phyloP scores from a whole-genome alignment of 2,113 vertebrate species.

The Myotis brandtii region DNA sequence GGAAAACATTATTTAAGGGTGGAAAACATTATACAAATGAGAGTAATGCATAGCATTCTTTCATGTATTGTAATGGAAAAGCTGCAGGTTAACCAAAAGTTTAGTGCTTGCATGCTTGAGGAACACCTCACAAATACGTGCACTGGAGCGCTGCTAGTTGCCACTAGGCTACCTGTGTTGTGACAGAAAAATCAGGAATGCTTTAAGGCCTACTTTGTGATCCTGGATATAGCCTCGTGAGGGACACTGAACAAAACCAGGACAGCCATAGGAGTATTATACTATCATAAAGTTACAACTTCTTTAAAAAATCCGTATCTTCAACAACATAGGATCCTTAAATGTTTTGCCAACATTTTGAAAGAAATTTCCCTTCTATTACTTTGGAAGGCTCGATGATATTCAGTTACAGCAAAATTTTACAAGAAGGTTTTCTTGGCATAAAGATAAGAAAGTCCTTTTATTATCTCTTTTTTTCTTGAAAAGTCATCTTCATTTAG shows the following conservation, averaged over 20 bases:
- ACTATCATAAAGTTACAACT: neutral
- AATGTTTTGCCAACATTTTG: neutral
- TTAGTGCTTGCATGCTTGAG: neutral
- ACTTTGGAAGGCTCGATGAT: neutral
- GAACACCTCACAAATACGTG: neutral
- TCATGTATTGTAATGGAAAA: neutral
- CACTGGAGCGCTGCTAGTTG: neutral
- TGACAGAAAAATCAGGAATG: neutral
- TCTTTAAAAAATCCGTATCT: neutral
- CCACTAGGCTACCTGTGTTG: neutral
- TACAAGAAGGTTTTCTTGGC: conserved; percentile 25
- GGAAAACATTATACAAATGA: neutral
- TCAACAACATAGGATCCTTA: neutral
- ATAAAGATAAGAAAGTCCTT: conserved; percentile 51
- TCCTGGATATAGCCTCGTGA: neutral
- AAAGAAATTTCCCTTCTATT: neutral
- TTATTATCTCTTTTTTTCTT: conserved; percentile 73
- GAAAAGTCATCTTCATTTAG: conserved; percentile 82
- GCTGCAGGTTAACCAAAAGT: neutral
- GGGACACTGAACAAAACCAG: neutral
- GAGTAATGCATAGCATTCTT: neutral
- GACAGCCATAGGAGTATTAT: neutral
- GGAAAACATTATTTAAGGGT: neutral
- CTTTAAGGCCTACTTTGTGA: neutral
- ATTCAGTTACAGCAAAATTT: neutral